Evolutionary conservation across 2,888 invertebrate species (phyloP), one percentile per base, ranked within the genome.

Genomic region (Cataglyphis albicans): DNA sequence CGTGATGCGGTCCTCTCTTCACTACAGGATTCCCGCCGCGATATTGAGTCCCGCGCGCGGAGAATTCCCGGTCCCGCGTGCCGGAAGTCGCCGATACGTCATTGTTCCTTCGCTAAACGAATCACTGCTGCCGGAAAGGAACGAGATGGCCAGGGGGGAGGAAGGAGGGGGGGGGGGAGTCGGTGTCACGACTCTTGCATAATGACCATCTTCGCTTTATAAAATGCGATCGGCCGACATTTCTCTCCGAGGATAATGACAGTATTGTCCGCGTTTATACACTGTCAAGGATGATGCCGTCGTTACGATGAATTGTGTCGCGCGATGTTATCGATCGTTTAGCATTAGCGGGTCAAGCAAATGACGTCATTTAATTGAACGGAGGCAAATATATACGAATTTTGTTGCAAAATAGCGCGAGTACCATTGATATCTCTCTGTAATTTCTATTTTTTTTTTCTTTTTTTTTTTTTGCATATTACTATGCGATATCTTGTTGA

Each of bases 81-180:
- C 91, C 90, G 92, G 92, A 92, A 91, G 90, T 90, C 87, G 82
- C 85, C 88, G 87, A 90, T 90, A 89, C 91, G 88, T 87, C 88
- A 87, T 85, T 85, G 86, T 91, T 84, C 75, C 86, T 84, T n/a
- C 3, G 87, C 81, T 88, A 88, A 90, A 90, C 89, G 90, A 85
- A 86, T 64, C 83, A 82, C 84, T 84, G 85, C 70, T 82, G 52
- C 59, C 85, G 68, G 74, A 61, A 82, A 68, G 52, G 21, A 44
- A 52, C n/a, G 6, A 35, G 32, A 1, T 29, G 25, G 25, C 25
- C 25, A 29, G 25, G 44, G 0, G 18, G 18, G 7, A 1, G 44
- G 0, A 5, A 15, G 0, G 38, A 0, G 25, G 25, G 25, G 25
- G 1, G 25, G 25, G 25, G 1, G 25, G 25, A 1, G 78, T 21